phyloP scores from a whole-genome alignment of 2,113 vertebrate genomes.

The Proteles cristata region DNA sequence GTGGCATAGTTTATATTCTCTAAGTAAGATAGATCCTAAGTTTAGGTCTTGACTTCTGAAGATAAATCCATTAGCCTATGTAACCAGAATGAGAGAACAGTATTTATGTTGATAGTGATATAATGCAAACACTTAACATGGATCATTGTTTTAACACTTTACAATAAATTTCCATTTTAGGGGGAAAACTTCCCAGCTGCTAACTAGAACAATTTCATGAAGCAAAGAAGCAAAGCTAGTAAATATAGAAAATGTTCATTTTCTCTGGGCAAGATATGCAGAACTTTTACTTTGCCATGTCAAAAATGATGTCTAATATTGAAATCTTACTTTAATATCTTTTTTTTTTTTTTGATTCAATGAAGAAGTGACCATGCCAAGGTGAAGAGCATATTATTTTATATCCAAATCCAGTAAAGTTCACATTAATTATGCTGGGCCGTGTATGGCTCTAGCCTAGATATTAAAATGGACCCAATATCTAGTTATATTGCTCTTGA shows the following conservation, averaged over 20 bases:
- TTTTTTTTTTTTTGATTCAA: slow-evolving; percentile 34
- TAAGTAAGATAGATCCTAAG: background rate
- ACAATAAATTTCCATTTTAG: background rate
- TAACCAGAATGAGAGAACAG: background rate
- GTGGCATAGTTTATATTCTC: background rate
- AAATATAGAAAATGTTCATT: background rate
- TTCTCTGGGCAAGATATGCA: background rate
- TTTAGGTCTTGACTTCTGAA: slow-evolving; percentile 33
- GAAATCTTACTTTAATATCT: slow-evolving; percentile 13
- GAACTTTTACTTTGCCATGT: slow-evolving; percentile 14
- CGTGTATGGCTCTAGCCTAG: background rate
- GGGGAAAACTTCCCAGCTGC: background rate
- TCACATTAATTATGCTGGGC: slow-evolving; percentile 22
- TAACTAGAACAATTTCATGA: background rate
- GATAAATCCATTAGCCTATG: slow-evolving; percentile 14
- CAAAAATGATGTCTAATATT: slow-evolving; percentile 7
- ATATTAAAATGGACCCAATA: background rate
- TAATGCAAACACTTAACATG: slow-evolving; percentile 6
- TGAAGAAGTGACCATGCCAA: background rate
- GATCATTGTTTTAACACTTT: slow-evolving; percentile 27
- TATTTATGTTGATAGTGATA: background rate
- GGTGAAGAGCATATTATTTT: background rate
- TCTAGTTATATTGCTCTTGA: background rate
- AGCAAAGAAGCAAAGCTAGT: slow-evolving; percentile 29
- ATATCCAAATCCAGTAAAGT: background rate